Conservation (phyloP, 2,113 vertebrate species). For the Gavia stellata region DNA sequence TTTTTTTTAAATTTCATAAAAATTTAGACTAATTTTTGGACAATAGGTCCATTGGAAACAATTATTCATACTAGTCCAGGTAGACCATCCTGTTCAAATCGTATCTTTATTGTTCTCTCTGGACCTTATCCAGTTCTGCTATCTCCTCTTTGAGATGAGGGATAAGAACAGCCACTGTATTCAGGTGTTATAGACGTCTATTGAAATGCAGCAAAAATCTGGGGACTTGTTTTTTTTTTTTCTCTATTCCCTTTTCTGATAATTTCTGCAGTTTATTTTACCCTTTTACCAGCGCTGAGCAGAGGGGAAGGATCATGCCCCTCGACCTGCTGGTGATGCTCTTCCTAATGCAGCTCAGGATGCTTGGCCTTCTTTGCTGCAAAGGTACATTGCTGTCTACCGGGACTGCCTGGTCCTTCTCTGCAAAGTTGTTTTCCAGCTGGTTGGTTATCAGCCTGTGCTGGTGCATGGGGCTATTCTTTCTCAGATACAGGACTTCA, state of each 20-base stretch:
- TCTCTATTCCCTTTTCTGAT: neutral
- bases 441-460: neutral
- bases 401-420: neutral
- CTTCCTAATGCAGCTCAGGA: neutral
- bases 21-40: neutral
- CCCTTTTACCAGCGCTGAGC: neutral
- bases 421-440: neutral
- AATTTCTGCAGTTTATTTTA: neutral
- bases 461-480: neutral
- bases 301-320: neutral
- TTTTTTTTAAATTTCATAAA: neutral
- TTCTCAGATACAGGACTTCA: neutral
- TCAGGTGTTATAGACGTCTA: no score
- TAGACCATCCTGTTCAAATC: neutral
- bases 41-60: neutral
- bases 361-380: neutral
- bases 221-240: neutral
- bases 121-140: neutral
- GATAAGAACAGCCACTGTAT: neutral
- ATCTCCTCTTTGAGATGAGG: neutral
- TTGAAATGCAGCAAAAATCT: neutral
- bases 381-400: neutral
- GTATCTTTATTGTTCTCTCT: neutral
- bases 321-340: neutral
- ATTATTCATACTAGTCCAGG: neutral